Percentiles rank a stretch among this genome's conserved stretches.
phyloP scores from a whole-genome alignment of 2,113 vertebrate species.

The Chionomys nivalis region DNA sequence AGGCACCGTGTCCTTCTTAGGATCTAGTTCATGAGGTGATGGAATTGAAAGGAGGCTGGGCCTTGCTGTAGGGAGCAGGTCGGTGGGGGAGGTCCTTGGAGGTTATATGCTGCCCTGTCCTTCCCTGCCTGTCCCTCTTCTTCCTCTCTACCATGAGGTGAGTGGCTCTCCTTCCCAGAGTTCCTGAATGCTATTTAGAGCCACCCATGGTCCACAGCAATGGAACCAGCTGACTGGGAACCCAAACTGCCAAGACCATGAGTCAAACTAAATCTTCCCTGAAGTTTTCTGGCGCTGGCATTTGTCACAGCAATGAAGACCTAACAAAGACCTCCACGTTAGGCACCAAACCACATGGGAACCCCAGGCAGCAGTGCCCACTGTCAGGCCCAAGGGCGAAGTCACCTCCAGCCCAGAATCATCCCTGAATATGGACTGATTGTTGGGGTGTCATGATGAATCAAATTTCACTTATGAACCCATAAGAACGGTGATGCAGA shows the following conservation, averaged over 20 bases:
- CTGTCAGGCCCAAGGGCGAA: accelerated
- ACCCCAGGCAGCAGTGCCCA: neutral
- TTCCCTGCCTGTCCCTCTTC: neutral
- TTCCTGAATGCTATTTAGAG: neutral
- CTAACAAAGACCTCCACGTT: neutral
- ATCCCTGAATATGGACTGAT: no score
- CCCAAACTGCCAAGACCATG: neutral
- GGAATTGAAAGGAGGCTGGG: neutral
- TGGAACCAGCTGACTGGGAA: neutral
- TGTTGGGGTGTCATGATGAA: neutral
- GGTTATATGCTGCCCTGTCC: neutral
- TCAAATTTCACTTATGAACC: neutral
- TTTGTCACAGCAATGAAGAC: neutral
- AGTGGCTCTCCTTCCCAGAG: neutral
- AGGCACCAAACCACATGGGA: neutral
- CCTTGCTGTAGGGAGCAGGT: neutral
- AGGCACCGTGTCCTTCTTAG: neutral
- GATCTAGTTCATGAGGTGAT: neutral
- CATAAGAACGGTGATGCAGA: neutral
- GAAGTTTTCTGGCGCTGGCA: neutral
- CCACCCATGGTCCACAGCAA: neutral
- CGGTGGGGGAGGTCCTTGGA: neutral
- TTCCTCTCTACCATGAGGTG: neutral
- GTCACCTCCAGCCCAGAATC: neutral
- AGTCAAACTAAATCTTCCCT: neutral